Evolutionary conservation across 2,797 vertebrate species (phyloP).

Genomic region (Lagocephalus sceleratus): DNA sequence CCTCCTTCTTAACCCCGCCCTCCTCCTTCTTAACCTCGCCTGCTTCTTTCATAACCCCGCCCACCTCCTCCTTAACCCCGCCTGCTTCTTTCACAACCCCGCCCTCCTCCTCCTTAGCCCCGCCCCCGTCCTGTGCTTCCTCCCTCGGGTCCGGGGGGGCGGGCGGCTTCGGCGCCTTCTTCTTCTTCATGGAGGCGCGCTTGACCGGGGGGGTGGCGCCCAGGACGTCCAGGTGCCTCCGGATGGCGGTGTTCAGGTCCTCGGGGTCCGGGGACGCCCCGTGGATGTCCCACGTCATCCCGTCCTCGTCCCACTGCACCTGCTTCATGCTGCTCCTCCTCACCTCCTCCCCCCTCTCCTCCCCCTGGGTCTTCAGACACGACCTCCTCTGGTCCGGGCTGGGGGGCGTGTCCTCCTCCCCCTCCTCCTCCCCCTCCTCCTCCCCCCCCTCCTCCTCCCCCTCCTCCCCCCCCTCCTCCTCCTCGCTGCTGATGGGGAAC

Average conservation of each 20-base stretch:
- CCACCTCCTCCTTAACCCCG: slow-evolving; percentile 8
- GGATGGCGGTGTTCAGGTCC: slow-evolving; percentile 86
- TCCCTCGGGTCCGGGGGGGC: neutral
- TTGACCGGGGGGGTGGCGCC: slow-evolving; percentile 62
- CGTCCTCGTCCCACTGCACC: slow-evolving; percentile 93
- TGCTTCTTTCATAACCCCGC: slow-evolving; percentile 11
- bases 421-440: slow-evolving; percentile 39
- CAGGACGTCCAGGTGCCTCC: slow-evolving; percentile 88
- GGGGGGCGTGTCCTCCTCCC: neutral
- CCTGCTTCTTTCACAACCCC: slow-evolving; percentile 11
- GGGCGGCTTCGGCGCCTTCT: slow-evolving; percentile 53
- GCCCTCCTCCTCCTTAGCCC: neutral
- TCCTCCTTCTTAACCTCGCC: slow-evolving; percentile 12
- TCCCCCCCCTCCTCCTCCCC: neutral
- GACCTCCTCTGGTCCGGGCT: slow-evolving; percentile 50
- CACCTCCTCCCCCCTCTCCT: slow-evolving; percentile 35
- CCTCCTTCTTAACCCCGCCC: neutral
- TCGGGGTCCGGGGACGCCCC: slow-evolving; percentile 88
- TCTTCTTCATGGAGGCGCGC: slow-evolving; percentile 61
- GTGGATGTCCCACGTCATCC: slow-evolving; percentile 95
- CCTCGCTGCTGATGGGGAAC: slow-evolving; percentile 58
- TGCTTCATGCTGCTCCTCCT: slow-evolving; percentile 86
- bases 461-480: slow-evolving; percentile 39
- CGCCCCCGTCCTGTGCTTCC: too few relatives aligned
- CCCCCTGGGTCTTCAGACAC: slow-evolving; percentile 57